Evolutionary conservation across 2,888 invertebrate species (phyloP).

Genomic region (Eulithis testata): DNA sequence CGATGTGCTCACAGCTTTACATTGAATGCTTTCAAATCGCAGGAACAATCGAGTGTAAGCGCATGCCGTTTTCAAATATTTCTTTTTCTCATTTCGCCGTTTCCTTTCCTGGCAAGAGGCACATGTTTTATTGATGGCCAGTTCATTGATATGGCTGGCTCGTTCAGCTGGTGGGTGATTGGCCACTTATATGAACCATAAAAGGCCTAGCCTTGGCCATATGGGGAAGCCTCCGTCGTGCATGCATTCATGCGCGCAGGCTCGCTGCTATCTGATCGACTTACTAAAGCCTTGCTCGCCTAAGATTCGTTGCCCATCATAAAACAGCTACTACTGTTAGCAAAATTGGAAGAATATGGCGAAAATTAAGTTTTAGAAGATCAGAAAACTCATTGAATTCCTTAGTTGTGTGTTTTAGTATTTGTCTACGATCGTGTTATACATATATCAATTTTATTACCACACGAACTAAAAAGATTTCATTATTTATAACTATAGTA

Average conservation of each 20-base stretch:
- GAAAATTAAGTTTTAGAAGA: not conserved
- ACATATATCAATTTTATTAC: no score
- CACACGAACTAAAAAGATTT: no score
- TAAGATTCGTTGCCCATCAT: not conserved
- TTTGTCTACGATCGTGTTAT: no score
- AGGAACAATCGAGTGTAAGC: conserved; percentile 74
- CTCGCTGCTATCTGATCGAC: conserved; percentile 71
- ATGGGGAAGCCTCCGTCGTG: conserved; percentile 80
- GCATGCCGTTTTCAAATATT: conserved; percentile 79
- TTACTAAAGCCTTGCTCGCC: conserved; percentile 55
- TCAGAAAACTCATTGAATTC: no score
- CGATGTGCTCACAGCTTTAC: conserved; percentile 69
- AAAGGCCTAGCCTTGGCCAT: conserved; percentile 82
- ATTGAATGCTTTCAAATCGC: conserved; percentile 79
- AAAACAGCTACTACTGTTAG: not conserved
- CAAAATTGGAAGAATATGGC: not conserved
- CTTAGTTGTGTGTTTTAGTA: no score
- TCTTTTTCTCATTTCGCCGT: conserved; percentile 81
- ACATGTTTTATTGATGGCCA: conserved; percentile 84
- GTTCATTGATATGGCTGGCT: conserved; percentile 84
- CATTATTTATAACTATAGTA: no score
- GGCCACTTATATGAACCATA: conserved; percentile 83
- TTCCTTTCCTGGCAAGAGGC: conserved; percentile 82
- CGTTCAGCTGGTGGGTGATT: conserved; percentile 83
- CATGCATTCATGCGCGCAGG: conserved; percentile 78